Conservation (phyloP, 1,140 invertebrate genomes). For the Drosophila rhopaloa region DNA sequence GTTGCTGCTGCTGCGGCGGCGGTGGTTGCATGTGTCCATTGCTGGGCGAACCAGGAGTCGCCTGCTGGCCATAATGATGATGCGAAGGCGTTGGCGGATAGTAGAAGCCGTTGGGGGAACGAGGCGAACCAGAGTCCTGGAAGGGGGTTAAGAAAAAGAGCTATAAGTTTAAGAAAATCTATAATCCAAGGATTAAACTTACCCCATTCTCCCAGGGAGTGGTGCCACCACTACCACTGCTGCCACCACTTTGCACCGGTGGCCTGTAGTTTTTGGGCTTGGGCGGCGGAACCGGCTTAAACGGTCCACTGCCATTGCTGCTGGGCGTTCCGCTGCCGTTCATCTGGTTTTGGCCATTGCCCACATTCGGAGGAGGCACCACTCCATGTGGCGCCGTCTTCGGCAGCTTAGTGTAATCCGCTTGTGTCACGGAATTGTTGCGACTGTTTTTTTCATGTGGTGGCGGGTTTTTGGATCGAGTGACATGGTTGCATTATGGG, state of each 20-base stretch:
- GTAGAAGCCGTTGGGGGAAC: slow-evolving; percentile 83
- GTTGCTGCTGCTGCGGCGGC: slow-evolving; percentile 64
- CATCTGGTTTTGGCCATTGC: slow-evolving; percentile 54
- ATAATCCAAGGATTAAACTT: slow-evolving; percentile 26
- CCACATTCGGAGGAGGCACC: slow-evolving; percentile 62
- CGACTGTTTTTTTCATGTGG: slow-evolving; percentile 74
- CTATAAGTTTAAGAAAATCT: background rate
- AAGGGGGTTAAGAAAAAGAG: slow-evolving; percentile 7
- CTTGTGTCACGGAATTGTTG: slow-evolving; percentile 86
- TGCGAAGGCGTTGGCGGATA: slow-evolving; percentile 85
- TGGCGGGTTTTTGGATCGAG: slow-evolving; percentile 28
- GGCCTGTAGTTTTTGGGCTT: slow-evolving; percentile 96
- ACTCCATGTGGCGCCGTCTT: slow-evolving; percentile 69
- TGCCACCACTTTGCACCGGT: slow-evolving; percentile 85
- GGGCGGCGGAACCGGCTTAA: slow-evolving; percentile 95
- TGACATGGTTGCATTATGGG: slow-evolving; percentile 38
- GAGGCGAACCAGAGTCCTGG: slow-evolving; percentile 81
- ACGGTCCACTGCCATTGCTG: slow-evolving; percentile 85
- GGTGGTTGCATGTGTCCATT: slow-evolving; percentile 53
- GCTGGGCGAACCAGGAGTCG: slow-evolving; percentile 71
- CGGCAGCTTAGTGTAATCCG: slow-evolving; percentile 85
- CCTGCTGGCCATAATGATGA: slow-evolving; percentile 84
- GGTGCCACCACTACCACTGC: slow-evolving; percentile 66
- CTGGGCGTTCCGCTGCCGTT: slow-evolving; percentile 72
- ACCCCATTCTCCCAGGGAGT: slow-evolving; percentile 83